phyloP scores from a whole-genome alignment of 2,888 invertebrate species.

The Hemicrepidius hirtus region DNA sequence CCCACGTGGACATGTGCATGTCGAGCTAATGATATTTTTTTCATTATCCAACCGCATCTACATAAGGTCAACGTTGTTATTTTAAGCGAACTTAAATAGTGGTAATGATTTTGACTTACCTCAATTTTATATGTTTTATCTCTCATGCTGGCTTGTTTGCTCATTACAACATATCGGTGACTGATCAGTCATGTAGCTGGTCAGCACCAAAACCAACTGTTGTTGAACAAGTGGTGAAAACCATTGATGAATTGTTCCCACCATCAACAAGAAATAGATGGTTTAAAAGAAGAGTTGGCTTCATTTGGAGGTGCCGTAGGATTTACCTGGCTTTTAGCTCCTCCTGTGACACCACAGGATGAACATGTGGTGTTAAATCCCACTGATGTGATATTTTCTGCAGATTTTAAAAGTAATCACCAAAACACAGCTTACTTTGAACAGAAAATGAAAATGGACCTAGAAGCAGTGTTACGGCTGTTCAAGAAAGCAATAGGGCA shows the following conservation, averaged over 20 bases:
- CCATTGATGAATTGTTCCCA: not conserved
- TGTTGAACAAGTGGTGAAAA: constrained; percentile 4
- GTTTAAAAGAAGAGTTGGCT: constrained; percentile 24
- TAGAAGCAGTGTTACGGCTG: not conserved
- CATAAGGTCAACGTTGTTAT: too few species aligned
- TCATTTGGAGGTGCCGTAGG: constrained; percentile 19
- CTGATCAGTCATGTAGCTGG: constrained; percentile 24
- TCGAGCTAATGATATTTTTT: too few species aligned
- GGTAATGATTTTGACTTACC: too few species aligned
- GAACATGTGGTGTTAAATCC: too few species aligned
- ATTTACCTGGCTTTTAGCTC: constrained; percentile 19
- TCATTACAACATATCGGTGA: constrained; percentile 28
- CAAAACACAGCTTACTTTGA: not conserved
- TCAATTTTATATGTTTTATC: too few species aligned
- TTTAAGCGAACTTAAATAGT: too few species aligned
- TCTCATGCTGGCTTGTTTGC: constrained; percentile 27
- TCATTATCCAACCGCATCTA: too few species aligned
- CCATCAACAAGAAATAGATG: constrained; percentile 12
- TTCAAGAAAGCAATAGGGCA: not conserved
- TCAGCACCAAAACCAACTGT: constrained; percentile 12
- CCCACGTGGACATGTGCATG: too few species aligned
- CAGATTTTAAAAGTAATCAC: not conserved
- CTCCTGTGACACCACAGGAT: not conserved
- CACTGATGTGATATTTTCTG: not conserved
- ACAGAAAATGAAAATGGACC: not conserved